A percentile compares a stretch with the other conserved stretches of the same genome.
Conservation (phyloP, 2,888 invertebrate genomes). For the Aleiodes leptofemur region DNA sequence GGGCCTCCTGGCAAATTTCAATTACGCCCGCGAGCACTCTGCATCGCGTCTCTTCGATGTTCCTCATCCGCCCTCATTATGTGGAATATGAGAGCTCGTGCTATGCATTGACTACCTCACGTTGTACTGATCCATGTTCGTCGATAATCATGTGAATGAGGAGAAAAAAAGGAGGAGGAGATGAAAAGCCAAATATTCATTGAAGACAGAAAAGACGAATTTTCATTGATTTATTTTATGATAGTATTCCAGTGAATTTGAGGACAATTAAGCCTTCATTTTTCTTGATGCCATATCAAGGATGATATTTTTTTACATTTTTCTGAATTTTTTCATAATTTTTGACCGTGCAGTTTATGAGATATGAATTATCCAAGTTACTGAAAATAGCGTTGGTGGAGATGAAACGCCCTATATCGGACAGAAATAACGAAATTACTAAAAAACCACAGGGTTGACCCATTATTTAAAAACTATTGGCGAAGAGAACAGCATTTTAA, state of each 20-base stretch:
- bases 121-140: slow-evolving; percentile 26
- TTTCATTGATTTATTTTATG: too few species aligned
- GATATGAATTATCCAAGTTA: too few species aligned
- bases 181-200: not conserved
- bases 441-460: too few species aligned
- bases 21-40: slow-evolving; percentile 63
- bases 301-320: too few species aligned
- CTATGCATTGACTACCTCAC: slow-evolving; percentile 57
- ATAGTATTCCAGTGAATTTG: too few species aligned
- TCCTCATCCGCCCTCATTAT: slow-evolving; percentile 66
- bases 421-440: too few species aligned
- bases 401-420: too few species aligned
- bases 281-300: not conserved
- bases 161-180: not conserved
- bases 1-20: slow-evolving; percentile 64
- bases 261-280: not conserved
- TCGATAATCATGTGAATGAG: slow-evolving; percentile 21
- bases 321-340: too few species aligned
- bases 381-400: too few species aligned
- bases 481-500: too few species aligned
- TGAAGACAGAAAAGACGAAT: not conserved
- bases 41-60: slow-evolving; percentile 65
- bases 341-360: too few species aligned
- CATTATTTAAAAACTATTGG: too few species aligned
- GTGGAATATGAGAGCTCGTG: slow-evolving; percentile 69